phyloP scores from a whole-genome alignment of 2,797 vertebrate species.

The Phrynocephalus guinanensis region DNA sequence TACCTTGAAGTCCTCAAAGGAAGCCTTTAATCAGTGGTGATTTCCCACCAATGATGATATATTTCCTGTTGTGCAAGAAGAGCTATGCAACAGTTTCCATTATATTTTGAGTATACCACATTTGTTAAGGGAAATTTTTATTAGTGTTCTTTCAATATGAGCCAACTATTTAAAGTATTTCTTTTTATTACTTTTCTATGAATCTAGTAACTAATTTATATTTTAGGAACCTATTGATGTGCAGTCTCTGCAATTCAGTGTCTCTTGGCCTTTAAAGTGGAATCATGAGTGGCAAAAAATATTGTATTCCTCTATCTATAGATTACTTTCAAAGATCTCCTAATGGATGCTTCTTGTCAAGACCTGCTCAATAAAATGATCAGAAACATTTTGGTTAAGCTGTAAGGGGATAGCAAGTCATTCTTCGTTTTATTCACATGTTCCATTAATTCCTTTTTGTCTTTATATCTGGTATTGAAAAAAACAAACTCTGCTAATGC shows the following conservation, averaged over 20 bases:
- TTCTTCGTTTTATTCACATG: not conserved
- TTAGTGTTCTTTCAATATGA: not conserved
- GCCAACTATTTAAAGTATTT: constrained; percentile 11
- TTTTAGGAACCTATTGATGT: constrained; percentile 15
- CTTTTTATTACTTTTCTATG: not conserved
- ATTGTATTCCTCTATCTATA: constrained; percentile 15
- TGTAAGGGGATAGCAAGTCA: not conserved
- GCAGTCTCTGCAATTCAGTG: constrained; percentile 7
- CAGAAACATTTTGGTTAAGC: not conserved
- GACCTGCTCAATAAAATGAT: constrained; percentile 15
- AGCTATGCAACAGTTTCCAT: not conserved
- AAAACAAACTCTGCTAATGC: not conserved
- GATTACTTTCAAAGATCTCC: constrained; percentile 28
- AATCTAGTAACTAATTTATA: constrained; percentile 8
- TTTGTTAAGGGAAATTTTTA: not conserved
- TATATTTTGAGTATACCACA: not conserved
- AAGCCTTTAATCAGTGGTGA: too few relatives aligned
- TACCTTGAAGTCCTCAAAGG: too few relatives aligned
- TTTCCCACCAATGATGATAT: too few relatives aligned
- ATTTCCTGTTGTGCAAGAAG: too few relatives aligned
- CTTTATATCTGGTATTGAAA: not conserved
- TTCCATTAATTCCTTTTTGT: not conserved
- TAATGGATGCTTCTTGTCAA: constrained; percentile 31
- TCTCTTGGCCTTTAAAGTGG: constrained; percentile 23
- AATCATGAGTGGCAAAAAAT: constrained; percentile 26